Conservation (phyloP, 2,888 invertebrate species). For the Altica lythri region DNA sequence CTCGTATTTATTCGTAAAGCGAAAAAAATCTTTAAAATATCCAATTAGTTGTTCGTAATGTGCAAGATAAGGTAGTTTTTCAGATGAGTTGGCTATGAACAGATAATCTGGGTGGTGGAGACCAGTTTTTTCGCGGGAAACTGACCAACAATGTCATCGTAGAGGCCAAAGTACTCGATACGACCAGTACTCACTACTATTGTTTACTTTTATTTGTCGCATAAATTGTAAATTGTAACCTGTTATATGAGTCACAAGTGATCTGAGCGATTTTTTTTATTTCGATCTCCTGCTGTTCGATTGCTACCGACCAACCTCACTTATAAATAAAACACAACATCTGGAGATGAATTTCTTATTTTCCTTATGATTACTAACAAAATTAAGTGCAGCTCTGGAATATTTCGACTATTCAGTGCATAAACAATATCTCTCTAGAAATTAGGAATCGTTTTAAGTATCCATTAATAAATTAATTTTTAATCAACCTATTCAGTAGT, state of each 20-base stretch:
- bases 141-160: slow-evolving; percentile 53
- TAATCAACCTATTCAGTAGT: not conserved
- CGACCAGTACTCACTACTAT: slow-evolving; percentile 55
- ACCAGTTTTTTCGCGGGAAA: slow-evolving; percentile 55
- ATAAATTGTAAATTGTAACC: slow-evolving; percentile 55
- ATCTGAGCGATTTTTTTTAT: slow-evolving; percentile 49
- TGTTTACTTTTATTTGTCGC: slow-evolving; percentile 58
- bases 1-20: slow-evolving; percentile 50
- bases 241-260: slow-evolving; percentile 56
- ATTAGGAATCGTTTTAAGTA: no score
- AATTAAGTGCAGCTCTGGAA: slow-evolving; percentile 11
- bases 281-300: slow-evolving; percentile 31
- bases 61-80: slow-evolving; percentile 53
- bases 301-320: slow-evolving; percentile 48
- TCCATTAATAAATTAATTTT: slow-evolving; percentile 3
- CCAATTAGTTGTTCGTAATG: slow-evolving; percentile 54
- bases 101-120: slow-evolving; percentile 53
- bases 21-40: slow-evolving; percentile 53
- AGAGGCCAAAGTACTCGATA: slow-evolving; percentile 52
- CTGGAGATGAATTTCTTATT: slow-evolving; percentile 45
- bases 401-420: slow-evolving; percentile 16
- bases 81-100: slow-evolving; percentile 47
- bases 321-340: slow-evolving; percentile 52
- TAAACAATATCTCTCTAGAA: slow-evolving; percentile 5
- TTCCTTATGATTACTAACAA: slow-evolving; percentile 32